Conservation (phyloP, 2,888 invertebrate genomes). For the Neelides folsomi region DNA sequence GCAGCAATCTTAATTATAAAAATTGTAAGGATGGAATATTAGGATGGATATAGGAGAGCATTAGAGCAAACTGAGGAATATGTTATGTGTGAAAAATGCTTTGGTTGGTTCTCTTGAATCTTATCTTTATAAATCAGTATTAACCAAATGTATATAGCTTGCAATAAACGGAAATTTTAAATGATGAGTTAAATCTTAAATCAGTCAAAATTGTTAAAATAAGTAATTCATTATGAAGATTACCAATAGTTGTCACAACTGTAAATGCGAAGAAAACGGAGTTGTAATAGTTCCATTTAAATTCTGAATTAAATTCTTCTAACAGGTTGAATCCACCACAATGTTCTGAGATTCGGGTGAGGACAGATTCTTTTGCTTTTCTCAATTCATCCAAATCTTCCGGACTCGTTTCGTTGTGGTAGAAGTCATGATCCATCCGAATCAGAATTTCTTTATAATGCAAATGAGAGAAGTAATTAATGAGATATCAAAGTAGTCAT, state of each 20-base stretch:
- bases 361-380: slow-evolving; percentile 28
- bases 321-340: slow-evolving; percentile 25
- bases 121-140: no score
- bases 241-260: slow-evolving; percentile 80
- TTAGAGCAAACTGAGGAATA: no score
- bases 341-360: slow-evolving; percentile 23
- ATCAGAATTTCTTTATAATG: slow-evolving; percentile 26
- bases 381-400: slow-evolving; percentile 27
- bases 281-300: slow-evolving; percentile 72
- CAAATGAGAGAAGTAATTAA: slow-evolving; percentile 1
- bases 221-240: no score
- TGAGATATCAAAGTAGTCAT: background rate
- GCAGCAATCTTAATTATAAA: no score
- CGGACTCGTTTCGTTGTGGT: slow-evolving; percentile 22
- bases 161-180: no score
- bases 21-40: no score
- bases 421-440: slow-evolving; percentile 31
- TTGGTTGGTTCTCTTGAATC: no score
- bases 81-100: no score
- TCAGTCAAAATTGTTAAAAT: no score
- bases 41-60: no score
- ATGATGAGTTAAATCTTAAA: no score
- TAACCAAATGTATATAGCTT: no score
- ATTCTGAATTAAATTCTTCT: background rate
- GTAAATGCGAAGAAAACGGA: slow-evolving; percentile 83